Percentiles rank a stretch among this genome's conserved stretches.
These are phyloP conservation scores for Nannobrachium achirus DNA, from an alignment of 2,113 vertebrate species.

Conservation along the genomic window DNA sequence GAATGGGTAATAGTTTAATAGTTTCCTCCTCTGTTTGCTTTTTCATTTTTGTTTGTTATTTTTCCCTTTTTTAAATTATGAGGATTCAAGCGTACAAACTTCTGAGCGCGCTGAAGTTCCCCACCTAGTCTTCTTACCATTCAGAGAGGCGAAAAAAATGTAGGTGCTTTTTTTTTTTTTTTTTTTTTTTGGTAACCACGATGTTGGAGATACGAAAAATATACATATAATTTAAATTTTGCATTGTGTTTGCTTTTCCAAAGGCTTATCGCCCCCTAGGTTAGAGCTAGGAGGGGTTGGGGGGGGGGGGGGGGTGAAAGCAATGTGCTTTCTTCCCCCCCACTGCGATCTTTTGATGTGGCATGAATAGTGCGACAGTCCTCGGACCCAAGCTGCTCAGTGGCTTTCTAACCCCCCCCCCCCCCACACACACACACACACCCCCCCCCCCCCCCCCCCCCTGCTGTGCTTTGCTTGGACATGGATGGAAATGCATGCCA, in stretches of 20 bases:
- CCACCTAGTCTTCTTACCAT: no score
- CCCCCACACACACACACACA: no score
- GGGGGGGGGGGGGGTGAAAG: background rate
- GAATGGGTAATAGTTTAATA: no score
- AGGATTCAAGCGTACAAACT: no score
- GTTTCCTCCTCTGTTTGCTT: no score
- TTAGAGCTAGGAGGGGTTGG: background rate
- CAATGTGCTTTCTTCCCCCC: background rate
- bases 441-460: background rate
- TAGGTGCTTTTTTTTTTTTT: no score
- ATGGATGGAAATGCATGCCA: background rate
- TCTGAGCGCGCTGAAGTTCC: no score
- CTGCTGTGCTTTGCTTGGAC: background rate
- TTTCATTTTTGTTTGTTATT: no score
- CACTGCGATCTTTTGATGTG: constrained; percentile 18
- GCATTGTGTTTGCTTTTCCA: background rate
- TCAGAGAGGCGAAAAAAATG: no score
- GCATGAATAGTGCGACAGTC: constrained; percentile 12
- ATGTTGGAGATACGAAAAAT: no score
- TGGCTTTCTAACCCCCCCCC: constrained; percentile 13
- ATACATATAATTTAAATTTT: background rate
- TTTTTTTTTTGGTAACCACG: no score
- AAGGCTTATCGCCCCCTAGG: background rate
- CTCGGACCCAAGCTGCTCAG: constrained; percentile 8
- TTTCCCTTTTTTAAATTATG: no score